phyloP scores from a whole-genome alignment of 2,113 vertebrate species.

The Bufo bufo region DNA sequence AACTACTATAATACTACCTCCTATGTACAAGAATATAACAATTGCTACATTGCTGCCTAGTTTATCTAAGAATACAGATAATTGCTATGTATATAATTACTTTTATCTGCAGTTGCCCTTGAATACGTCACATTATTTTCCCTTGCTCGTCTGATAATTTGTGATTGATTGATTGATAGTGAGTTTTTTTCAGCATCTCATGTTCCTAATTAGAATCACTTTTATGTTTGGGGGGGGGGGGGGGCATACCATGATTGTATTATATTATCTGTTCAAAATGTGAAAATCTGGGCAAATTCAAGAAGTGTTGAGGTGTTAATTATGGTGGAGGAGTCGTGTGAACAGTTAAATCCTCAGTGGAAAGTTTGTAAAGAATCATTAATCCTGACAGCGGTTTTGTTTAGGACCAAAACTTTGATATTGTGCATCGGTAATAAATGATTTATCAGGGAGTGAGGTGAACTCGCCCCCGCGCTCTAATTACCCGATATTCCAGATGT shows the following conservation, averaged over 20 bases:
- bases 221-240: not conserved
- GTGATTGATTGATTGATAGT: not conserved
- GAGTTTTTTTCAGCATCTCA: slow-evolving; percentile 1
- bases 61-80: not conserved
- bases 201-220: slow-evolving; percentile 1
- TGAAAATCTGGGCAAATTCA: not conserved
- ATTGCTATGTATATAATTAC: not conserved
- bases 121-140: not conserved
- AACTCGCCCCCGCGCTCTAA: slow-evolving; percentile 22
- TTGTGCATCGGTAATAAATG: slow-evolving; percentile 35
- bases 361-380: slow-evolving; percentile 43
- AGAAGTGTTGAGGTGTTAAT: not conserved
- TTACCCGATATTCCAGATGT: slow-evolving; percentile 52
- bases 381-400: slow-evolving; percentile 20
- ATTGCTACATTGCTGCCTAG: too few relatives aligned
- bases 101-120: not conserved
- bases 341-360: not conserved
- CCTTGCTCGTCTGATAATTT: not conserved
- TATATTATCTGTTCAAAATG: not conserved
- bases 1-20: too few relatives aligned
- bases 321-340: not conserved
- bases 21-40: too few relatives aligned
- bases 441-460: slow-evolving; percentile 35
- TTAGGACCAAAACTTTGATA: slow-evolving; percentile 47
- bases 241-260: not conserved